phyloP scores from a whole-genome alignment of 2,113 vertebrate species.

The Puntigrus tetrazona region DNA sequence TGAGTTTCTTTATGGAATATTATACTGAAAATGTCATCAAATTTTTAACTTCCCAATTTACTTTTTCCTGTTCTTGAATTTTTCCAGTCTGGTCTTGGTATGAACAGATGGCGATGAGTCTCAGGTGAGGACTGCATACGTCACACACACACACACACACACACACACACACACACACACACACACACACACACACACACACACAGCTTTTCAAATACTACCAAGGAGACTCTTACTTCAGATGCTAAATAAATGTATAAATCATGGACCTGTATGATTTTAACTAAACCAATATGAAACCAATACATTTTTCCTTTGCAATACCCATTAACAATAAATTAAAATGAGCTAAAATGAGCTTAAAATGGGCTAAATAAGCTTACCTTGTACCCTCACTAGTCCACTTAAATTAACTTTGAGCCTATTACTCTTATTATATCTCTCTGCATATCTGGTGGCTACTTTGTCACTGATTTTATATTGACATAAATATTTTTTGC shows the following conservation, averaged over 20 bases:
- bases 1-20: background rate
- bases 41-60: background rate
- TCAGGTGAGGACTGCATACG: constrained; percentile 16
- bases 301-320: background rate
- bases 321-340: background rate
- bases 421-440: too few species aligned
- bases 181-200: constrained; percentile 39
- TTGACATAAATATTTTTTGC: too few species aligned
- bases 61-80: background rate
- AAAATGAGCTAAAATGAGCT: too few species aligned
- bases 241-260: background rate
- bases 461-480: too few species aligned
- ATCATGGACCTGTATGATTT: background rate
- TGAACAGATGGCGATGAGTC: constrained; percentile 17
- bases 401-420: too few species aligned
- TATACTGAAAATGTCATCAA: background rate
- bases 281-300: background rate
- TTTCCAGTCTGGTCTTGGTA: background rate
- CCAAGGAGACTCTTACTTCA: background rate
- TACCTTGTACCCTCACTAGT: too few species aligned
- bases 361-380: too few species aligned
- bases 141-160: constrained; percentile 24
- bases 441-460: too few species aligned
- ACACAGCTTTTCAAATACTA: background rate
- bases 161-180: constrained; percentile 21